Conservation (phyloP, 2,797 vertebrate genomes). For the Orestias chungarensis region DNA sequence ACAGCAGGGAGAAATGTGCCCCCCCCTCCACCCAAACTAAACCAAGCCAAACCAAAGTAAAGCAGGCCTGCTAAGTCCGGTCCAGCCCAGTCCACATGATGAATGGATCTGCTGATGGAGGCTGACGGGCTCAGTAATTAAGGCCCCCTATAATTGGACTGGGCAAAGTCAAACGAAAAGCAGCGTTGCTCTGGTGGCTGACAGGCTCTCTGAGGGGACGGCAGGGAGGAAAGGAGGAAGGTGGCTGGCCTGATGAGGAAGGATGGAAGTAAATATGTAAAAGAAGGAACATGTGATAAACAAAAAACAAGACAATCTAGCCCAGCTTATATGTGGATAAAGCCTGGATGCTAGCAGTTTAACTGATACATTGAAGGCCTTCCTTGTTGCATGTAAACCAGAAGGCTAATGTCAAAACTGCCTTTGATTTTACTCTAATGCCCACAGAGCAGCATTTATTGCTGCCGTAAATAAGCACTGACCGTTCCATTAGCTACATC, state of each 20-base stretch:
- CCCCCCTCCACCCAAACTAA: conserved; percentile 25
- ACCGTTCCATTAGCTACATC: conserved; percentile 25
- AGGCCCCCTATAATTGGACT: conserved; percentile 75
- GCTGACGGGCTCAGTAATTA: conserved; percentile 78
- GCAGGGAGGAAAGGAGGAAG: conserved; percentile 39
- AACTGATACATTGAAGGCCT: background rate
- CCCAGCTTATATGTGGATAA: background rate
- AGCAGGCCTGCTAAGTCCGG: conserved; percentile 37
- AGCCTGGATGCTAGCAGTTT: background rate
- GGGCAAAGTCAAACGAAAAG: conserved; percentile 64
- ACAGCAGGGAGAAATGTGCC: conserved; percentile 9
- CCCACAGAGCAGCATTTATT: background rate
- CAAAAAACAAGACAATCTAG: conserved; percentile 21
- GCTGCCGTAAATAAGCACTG: conserved; percentile 29
- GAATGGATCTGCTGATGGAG: conserved; percentile 71
- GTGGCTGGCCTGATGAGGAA: conserved; percentile 42
- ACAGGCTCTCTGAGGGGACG: conserved; percentile 54
- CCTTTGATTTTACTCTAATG: conserved; percentile 2
- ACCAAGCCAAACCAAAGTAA: conserved; percentile 14
- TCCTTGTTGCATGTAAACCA: background rate
- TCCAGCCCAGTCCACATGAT: conserved; percentile 62
- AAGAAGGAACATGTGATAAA: background rate
- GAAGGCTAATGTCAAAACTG: background rate
- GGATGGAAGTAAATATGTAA: conserved; percentile 39
- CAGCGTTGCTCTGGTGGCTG: conserved; percentile 57